Base-by-base conservation (phyloP, 2,888 invertebrate genomes). In the Diarsia brunnea region DNA sequence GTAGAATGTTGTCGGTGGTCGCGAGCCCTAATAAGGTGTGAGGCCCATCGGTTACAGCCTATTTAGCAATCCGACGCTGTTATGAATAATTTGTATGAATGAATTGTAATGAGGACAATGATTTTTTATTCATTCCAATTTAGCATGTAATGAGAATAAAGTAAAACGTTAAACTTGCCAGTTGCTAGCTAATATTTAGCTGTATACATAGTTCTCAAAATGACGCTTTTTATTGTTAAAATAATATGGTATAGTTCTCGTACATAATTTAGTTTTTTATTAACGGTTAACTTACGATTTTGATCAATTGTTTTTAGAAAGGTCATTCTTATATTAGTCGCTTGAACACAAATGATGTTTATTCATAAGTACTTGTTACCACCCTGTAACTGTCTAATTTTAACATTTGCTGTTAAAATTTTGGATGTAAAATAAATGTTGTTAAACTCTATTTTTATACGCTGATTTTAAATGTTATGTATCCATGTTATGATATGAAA, bases 71-170 rank as follows among this genome's bases (percentile, higher is more conserved):
- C 82, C 82, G 63, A 45, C 82, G 66, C 49, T 77, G 71, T 73
- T 73, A 85, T 77, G 77, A 82, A 85, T 82, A 80, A 80, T 82
- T 76, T 66, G 71, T 69, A 49, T 77, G 66, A 76, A 77, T 85
- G 72, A 85, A 81, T 84, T 70, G 51, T 77, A 85, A 82, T 82
- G 78, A 82, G 60, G 66, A 64, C 69, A 31, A 43, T 69, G 47
- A 45, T 71, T 73, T 68, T 81, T 75, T 72, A 67, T 63, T 69
- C 24, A 70, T 64, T 73, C 60, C 49, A 49, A 51, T 63, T 75
- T 71, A 53, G 66, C 47, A 47, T 58, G 53, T 72, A 70, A 55
- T 61, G 21, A 69, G 51, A 45, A 49, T 47, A 38, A 77, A 67
- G 24, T 53, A 8, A 79, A 60, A 49, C 55, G 27, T 73, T 73